phyloP scores from a whole-genome alignment of 2,113 vertebrate species.

The Lampris incognitus region DNA sequence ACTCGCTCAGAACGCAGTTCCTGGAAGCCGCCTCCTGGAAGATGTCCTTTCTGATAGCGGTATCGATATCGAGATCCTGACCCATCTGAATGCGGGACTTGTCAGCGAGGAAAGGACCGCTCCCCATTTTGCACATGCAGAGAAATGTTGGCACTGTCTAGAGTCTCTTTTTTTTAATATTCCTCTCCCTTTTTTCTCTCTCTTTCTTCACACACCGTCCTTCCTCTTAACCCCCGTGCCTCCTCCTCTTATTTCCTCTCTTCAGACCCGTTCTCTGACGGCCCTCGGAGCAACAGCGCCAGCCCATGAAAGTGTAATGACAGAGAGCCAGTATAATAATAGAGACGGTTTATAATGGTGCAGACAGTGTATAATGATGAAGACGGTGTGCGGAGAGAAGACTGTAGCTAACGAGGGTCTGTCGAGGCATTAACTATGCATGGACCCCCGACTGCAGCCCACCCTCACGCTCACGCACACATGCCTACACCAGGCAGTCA shows the following conservation, averaged over 20 bases:
- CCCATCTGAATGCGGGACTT: too few species aligned
- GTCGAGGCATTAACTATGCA: constrained; percentile 73
- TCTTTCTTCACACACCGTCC: constrained; percentile 31
- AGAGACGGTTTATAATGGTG: constrained; percentile 62
- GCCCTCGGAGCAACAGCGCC: constrained; percentile 43
- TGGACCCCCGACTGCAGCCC: constrained; percentile 44
- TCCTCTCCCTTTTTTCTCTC: constrained; percentile 29
- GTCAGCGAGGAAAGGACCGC: not conserved
- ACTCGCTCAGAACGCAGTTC: not conserved
- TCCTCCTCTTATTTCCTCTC: not conserved
- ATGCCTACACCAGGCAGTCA: constrained; percentile 11
- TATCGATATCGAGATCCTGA: too few species aligned
- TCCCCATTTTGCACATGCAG: constrained; percentile 4
- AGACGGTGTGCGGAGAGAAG: constrained; percentile 54
- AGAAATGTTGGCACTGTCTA: not conserved
- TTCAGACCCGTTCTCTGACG: constrained; percentile 11
- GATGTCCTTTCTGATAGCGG: too few species aligned
- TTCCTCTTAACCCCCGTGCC: not conserved
- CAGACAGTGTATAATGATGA: constrained; percentile 67
- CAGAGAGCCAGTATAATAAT: constrained; percentile 60
- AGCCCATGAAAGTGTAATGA: constrained; percentile 47
- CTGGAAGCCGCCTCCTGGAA: not conserved
- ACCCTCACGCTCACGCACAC: constrained; percentile 51
- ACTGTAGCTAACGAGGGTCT: constrained; percentile 71
- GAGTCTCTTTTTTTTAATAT: constrained; percentile 18